Evolutionary conservation across 2,113 vertebrate genomes (phyloP).

Genomic region (Strix uralensis): DNA sequence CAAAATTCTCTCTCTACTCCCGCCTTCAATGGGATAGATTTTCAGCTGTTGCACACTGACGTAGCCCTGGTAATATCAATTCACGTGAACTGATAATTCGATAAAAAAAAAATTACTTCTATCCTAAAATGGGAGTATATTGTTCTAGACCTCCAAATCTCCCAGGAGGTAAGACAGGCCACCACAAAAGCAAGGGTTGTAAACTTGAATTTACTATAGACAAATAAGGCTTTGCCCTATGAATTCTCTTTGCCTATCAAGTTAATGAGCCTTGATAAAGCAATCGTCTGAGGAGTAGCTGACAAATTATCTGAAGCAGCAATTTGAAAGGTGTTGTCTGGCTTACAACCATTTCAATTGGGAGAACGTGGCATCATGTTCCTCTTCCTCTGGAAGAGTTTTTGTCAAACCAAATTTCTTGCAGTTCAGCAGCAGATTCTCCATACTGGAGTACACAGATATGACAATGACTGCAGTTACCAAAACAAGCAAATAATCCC

Average conservation of each 20-base stretch:
- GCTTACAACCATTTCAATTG: background rate
- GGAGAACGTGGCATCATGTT: background rate
- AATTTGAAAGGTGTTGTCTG: background rate
- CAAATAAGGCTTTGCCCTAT: conserved; percentile 24
- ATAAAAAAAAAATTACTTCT: background rate
- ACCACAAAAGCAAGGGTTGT: background rate
- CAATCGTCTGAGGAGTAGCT: conserved; percentile 1
- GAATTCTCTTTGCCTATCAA: conserved; percentile 27
- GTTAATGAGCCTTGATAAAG: conserved; percentile 55
- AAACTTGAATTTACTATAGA: conserved; percentile 13
- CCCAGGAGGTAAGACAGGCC: background rate
- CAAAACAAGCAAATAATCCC: background rate
- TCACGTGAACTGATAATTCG: background rate
- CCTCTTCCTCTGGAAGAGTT: background rate
- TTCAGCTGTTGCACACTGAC: background rate
- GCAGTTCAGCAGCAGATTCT: background rate
- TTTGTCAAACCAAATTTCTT: conserved; percentile 1
- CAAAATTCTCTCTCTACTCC: background rate
- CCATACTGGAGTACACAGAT: background rate
- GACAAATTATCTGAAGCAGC: conserved; percentile 37
- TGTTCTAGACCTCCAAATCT: background rate
- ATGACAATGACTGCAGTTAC: background rate
- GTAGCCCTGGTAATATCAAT: background rate
- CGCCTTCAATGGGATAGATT: background rate
- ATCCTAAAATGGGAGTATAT: background rate